These are phyloP conservation scores for Aplochiton taeniatus DNA, from an alignment of 2,797 vertebrate species.

Conservation along the genomic window DNA sequence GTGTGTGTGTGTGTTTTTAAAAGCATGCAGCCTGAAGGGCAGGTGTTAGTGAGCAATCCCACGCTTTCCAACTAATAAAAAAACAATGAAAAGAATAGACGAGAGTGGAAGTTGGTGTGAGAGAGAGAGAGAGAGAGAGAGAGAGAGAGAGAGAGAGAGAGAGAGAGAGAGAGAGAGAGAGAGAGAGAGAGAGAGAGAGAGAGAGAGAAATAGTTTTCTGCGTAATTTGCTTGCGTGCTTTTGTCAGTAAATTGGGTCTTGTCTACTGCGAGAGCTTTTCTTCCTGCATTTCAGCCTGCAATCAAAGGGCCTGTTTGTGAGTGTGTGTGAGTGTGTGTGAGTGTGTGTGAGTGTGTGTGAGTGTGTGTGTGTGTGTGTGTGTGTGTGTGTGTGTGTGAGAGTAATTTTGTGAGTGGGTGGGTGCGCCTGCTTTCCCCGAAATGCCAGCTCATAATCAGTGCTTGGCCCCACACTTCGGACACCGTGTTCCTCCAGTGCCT, in stretches of 20 bases:
- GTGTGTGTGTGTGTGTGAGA: constrained; percentile 20
- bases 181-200: no score
- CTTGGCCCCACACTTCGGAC: constrained; percentile 51
- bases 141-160: no score
- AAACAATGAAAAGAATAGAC: neutral
- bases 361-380: constrained; percentile 1
- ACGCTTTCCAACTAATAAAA: no score
- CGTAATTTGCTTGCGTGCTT: no score
- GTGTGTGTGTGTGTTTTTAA: neutral
- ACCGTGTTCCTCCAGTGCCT: constrained; percentile 55
- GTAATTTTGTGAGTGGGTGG: constrained; percentile 2
- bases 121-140: neutral
- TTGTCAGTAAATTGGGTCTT: no score
- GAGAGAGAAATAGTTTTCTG: no score
- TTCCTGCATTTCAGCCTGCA: neutral
- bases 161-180: no score
- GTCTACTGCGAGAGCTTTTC: no score
- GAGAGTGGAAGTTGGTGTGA: neutral
- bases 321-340: constrained; percentile 8
- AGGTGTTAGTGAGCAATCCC: neutral
- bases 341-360: neutral
- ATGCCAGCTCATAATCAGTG: constrained; percentile 43
- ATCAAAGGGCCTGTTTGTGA: no score
- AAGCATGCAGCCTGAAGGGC: neutral
- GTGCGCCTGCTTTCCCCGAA: constrained; percentile 23